These are phyloP conservation scores for Malacoraja senta DNA, from an alignment of 2,797 vertebrate genomes.

Conservation along the genomic window DNA sequence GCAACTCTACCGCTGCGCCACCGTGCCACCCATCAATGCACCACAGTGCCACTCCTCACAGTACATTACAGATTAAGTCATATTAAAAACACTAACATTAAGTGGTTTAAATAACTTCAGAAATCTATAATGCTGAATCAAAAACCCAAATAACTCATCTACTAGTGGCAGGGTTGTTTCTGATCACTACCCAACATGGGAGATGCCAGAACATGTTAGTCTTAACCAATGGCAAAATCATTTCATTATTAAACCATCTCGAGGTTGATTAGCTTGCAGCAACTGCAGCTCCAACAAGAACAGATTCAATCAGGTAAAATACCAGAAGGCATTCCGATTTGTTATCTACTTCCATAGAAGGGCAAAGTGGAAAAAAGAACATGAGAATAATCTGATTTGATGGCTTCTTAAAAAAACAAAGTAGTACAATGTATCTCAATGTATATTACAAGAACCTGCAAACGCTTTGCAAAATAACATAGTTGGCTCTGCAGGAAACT, in stretches of 20 bases:
- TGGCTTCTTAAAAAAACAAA: neutral
- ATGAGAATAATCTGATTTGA: neutral
- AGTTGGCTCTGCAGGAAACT: neutral
- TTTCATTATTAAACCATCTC: neutral
- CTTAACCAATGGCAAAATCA: neutral
- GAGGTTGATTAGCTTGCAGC: neutral
- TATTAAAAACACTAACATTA: neutral
- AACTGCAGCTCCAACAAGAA: neutral
- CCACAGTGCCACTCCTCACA: too few species aligned
- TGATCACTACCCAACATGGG: neutral
- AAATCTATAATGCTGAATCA: neutral
- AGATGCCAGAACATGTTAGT: neutral
- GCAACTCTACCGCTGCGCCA: too few species aligned
- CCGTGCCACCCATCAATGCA: too few species aligned
- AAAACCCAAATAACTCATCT: too few species aligned
- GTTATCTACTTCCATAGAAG: neutral
- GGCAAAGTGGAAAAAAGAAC: neutral
- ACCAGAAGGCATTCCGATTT: neutral
- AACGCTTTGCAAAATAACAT: neutral
- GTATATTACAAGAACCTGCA: neutral
- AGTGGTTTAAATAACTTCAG: neutral
- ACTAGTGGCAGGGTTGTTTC: too few species aligned
- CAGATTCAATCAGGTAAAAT: neutral
- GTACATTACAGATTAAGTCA: neutral
- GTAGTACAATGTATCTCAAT: neutral